A percentile compares a stretch with the other conserved stretches of the same genome.
phyloP scores from a whole-genome alignment of 2,113 vertebrate species.

The Misgurnus mizolepis region DNA sequence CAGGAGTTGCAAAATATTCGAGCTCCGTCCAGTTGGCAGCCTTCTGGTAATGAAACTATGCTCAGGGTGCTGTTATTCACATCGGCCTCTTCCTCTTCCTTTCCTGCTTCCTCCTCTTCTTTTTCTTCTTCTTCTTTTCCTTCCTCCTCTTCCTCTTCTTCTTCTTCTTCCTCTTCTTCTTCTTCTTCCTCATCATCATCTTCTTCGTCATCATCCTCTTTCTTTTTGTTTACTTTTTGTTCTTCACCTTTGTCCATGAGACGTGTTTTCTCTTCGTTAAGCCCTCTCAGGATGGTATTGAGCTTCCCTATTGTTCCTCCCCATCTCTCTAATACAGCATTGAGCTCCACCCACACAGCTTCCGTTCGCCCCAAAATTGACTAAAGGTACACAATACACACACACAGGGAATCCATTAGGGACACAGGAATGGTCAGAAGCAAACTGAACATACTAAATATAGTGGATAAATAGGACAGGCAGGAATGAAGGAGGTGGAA shows the following conservation, averaged over 20 bases:
- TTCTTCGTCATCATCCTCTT: constrained; percentile 48
- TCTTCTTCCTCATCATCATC: constrained; percentile 61
- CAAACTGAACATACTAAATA: constrained; percentile 42
- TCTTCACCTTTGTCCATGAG: constrained; percentile 63
- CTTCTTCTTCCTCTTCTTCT: constrained; percentile 40
- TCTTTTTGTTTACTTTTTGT: constrained; percentile 27
- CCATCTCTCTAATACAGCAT: constrained; percentile 47
- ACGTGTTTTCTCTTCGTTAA: constrained; percentile 61
- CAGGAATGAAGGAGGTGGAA: constrained; percentile 36
- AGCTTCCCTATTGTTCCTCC: constrained; percentile 42
- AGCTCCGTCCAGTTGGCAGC: constrained; percentile 67
- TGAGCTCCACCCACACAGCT: constrained; percentile 58
- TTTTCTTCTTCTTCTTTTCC: constrained; percentile 14
- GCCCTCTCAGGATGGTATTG: constrained; percentile 60
- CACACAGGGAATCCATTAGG: constrained; percentile 37
- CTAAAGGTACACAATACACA: constrained; percentile 46
- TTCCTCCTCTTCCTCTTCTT: constrained; percentile 37
- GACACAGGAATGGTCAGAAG: constrained; percentile 40
- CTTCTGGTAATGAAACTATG: constrained; percentile 60
- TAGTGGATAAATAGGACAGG: constrained; percentile 34
- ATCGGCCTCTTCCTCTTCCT: constrained; percentile 58
- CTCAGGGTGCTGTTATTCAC: constrained; percentile 60
- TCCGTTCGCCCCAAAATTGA: constrained; percentile 58
- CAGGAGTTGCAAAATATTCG: constrained; percentile 72
- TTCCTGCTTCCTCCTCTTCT: constrained; percentile 46